Base-by-base conservation (phyloP, 1,140 invertebrate species). In the Bicyclus anynana region DNA sequence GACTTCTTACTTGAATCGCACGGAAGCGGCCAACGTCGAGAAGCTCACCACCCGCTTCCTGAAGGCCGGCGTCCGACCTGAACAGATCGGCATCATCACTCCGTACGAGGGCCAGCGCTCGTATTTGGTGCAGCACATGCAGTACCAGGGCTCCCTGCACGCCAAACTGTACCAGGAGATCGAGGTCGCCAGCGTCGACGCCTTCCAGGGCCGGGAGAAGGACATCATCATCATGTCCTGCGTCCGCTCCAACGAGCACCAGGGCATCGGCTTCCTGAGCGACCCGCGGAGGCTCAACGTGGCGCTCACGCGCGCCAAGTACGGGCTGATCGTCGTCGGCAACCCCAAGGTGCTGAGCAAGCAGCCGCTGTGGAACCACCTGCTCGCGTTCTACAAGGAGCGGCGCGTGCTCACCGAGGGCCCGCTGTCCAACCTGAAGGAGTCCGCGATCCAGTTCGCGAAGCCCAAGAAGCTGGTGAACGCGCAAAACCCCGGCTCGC, bases 181-280 rank as follows among this genome's bases (percentile, higher is more conserved):
- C 44, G 99, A 99, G 89, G 98, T 99, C 0, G 98, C 98, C 0
- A 99, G 98, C 89, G 99, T 99, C 7, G 99, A 99, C 87, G 98
- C 99, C 2, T 99, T 99, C 80, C 96, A 97, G 80, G 95, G 99
- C 0, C 90, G 99, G 48, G 99, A 99, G 76, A 99, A 99, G 78
- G 99, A 99, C 77, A 96, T 99, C 40, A 99, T 99, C 46, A 99
- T 99, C 18, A 99, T 99, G 92, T 97, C 99, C 0, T 99, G 98
- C 87, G 94, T 99, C 74, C 91, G 99, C 91, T 90, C 94, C 81
- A 92, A 99, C 91, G 89, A 99, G 93, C 93, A 99, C 92, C 92
- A 97, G 92, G 92, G 97, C 91, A 94, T 99, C 90, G 90, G 99
- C 90, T 99, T 99, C 77, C 89, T 99, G 1, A 99, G 98, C 77